Percentiles rank a stretch among this genome's conserved stretches.
Conservation (phyloP, 2,797 vertebrate genomes). For the Cossypha niveicapilla region DNA sequence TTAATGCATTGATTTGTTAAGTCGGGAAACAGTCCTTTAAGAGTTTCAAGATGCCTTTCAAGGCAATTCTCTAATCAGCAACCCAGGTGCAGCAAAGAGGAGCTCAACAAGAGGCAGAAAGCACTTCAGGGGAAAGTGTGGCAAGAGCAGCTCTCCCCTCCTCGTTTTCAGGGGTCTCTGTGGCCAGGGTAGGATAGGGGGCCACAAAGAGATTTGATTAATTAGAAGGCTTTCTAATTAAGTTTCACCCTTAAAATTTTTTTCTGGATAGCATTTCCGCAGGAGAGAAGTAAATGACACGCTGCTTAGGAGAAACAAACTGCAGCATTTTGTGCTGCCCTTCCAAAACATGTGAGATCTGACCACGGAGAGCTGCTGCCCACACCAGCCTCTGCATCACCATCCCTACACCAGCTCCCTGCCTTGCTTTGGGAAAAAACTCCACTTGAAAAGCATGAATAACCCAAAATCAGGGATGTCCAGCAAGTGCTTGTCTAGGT, state of each 20-base stretch:
- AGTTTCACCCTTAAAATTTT: background rate
- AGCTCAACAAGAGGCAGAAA: constrained; percentile 11
- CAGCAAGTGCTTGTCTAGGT: background rate
- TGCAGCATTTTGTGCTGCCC: background rate
- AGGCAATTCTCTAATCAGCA: constrained; percentile 31
- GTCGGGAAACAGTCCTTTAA: constrained; percentile 56
- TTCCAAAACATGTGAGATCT: background rate
- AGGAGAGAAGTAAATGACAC: background rate
- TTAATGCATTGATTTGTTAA: constrained; percentile 70
- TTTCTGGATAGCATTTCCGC: background rate
- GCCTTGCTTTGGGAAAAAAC: background rate
- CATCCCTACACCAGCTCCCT: background rate
- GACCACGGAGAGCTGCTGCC: background rate
- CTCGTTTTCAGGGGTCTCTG: rapidly evolving
- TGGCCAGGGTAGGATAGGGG: rapidly evolving
- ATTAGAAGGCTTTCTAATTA: background rate
- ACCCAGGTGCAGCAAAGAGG: constrained; percentile 26
- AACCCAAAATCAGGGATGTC: rapidly evolving
- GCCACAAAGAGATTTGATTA: background rate
- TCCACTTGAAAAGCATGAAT: background rate
- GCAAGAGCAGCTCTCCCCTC: background rate
- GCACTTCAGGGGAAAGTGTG: background rate
- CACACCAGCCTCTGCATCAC: background rate
- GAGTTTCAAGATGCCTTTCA: constrained; percentile 26
- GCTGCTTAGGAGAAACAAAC: background rate